These are phyloP conservation scores for Promerops cafer DNA, from an alignment of 2,113 vertebrate genomes.

Conservation along the genomic window DNA sequence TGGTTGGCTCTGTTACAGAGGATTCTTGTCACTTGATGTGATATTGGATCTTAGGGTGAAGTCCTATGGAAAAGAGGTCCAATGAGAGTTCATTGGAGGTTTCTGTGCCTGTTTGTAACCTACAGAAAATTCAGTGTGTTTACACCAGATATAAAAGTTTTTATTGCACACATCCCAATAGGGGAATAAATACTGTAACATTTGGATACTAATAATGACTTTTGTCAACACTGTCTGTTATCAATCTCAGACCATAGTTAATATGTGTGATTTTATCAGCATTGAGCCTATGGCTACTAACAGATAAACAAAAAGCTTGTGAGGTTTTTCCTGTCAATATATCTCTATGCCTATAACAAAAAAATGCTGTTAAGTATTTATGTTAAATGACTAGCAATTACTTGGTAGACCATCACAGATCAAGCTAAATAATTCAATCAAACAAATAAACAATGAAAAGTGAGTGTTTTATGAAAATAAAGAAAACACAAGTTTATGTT, in stretches of 20 bases:
- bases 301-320: background rate
- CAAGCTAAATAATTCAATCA: background rate
- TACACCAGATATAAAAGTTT: background rate
- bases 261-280: background rate
- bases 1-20: background rate
- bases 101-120: background rate
- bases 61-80: background rate
- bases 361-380: background rate
- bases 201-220: background rate
- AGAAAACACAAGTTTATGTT: background rate
- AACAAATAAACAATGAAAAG: background rate
- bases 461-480: background rate
- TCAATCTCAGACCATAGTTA: background rate
- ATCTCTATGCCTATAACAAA: background rate
- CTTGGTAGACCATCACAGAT: background rate
- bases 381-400: background rate
- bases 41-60: background rate
- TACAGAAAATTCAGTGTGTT: background rate
- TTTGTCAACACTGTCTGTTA: background rate
- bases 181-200: background rate
- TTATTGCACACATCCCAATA: background rate
- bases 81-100: background rate
- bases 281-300: background rate
- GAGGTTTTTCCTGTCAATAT: background rate
- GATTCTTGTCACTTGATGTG: background rate